These are phyloP conservation scores for Pollenia griseotomentosa DNA, from an alignment of 2,888 invertebrate species.

Conservation along the genomic window DNA sequence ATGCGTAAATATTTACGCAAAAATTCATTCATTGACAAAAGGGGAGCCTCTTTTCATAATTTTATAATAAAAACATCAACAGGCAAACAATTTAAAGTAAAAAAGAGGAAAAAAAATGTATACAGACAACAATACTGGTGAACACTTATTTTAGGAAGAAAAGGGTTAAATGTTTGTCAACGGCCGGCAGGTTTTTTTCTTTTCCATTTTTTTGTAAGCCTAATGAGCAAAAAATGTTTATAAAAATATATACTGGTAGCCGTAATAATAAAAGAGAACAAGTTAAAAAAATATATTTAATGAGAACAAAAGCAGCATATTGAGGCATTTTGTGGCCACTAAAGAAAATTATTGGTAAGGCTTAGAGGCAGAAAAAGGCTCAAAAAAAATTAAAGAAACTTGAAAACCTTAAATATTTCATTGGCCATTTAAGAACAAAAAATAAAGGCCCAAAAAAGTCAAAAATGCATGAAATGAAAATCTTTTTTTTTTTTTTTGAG, in stretches of 20 bases:
- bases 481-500: constrained; percentile 22
- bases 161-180: constrained; percentile 64
- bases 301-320: constrained; percentile 43
- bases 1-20: constrained; percentile 71
- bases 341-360: constrained; percentile 48
- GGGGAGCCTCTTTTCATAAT: constrained; percentile 68
- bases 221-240: constrained; percentile 65
- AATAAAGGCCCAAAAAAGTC: neutral
- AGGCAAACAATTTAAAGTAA: constrained; percentile 23
- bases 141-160: neutral
- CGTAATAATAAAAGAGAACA: constrained; percentile 38
- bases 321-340: constrained; percentile 37
- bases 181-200: constrained; percentile 29
- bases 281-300: constrained; percentile 28
- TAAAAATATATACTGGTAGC: constrained; percentile 38
- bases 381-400: constrained; percentile 45
- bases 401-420: constrained; percentile 65
- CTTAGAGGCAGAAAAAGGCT: neutral
- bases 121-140: constrained; percentile 16
- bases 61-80: constrained; percentile 71
- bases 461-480: neutral
- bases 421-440: constrained; percentile 37
- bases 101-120: neutral
- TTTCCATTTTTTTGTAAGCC: constrained; percentile 43
- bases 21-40: constrained; percentile 59